Percentiles rank a stretch among this genome's conserved stretches.
These are phyloP conservation scores for Apomyelois bistriatella DNA, from an alignment of 2,888 invertebrate species.

Conservation along the genomic window DNA sequence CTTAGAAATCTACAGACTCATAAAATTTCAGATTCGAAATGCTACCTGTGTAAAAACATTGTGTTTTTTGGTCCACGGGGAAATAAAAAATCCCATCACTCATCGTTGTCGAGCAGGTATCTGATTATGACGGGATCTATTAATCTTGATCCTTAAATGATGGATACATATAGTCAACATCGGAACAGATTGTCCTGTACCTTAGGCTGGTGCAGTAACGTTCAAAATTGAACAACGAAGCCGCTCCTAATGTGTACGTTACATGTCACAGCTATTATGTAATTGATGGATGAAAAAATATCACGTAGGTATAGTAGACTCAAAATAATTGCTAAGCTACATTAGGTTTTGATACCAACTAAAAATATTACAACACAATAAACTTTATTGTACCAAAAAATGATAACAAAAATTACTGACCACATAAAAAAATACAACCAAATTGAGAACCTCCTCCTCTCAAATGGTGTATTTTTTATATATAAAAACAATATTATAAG, in stretches of 20 bases:
- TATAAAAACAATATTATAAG: no score
- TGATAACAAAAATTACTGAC: no score
- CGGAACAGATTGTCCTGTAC: background rate
- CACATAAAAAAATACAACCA: no score
- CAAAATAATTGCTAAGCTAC: no score
- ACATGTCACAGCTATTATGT: background rate
- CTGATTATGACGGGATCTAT: conserved; percentile 35
- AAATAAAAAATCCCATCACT: conserved; percentile 8
- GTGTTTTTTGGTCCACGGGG: background rate
- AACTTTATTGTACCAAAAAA: no score
- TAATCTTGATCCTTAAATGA: conserved; percentile 30
- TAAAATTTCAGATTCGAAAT: background rate
- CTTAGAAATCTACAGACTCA: no score
- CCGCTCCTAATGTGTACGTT: background rate
- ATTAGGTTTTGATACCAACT: no score
- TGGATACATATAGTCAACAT: background rate
- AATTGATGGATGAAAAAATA: background rate
- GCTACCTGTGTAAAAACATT: background rate
- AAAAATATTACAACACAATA: no score
- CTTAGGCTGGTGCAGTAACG: background rate
- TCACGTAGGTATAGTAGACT: no score
- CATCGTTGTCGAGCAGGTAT: conserved; percentile 24
- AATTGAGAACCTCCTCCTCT: no score
- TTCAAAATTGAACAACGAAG: background rate
- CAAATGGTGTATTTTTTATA: no score